A percentile compares a stretch with the other conserved stretches of the same genome.
These are phyloP conservation scores for Ceratina japonica DNA, from an alignment of 1,140 invertebrate species.

Conservation along the genomic window DNA sequence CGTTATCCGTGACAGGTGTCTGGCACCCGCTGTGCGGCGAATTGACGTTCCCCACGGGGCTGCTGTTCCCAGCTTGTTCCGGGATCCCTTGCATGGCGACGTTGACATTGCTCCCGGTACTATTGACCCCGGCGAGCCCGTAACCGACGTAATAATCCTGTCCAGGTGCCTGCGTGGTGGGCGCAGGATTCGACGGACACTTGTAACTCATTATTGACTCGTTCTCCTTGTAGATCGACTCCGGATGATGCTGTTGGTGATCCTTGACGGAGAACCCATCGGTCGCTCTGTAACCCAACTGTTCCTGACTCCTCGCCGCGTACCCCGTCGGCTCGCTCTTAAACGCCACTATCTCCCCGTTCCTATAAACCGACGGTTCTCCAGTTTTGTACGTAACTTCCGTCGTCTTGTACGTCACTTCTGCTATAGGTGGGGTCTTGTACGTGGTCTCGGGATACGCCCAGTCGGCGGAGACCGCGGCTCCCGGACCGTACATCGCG, in stretches of 20 bases:
- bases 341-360: slow-evolving; percentile 72
- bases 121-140: slow-evolving; percentile 64
- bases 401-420: slow-evolving; percentile 78
- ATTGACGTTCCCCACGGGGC: slow-evolving; percentile 64
- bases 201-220: slow-evolving; percentile 69
- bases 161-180: slow-evolving; percentile 46
- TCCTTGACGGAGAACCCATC: slow-evolving; percentile 67
- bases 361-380: slow-evolving; percentile 69
- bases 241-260: slow-evolving; percentile 66
- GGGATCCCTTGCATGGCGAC: slow-evolving; percentile 67
- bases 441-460: slow-evolving; percentile 68
- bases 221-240: slow-evolving; percentile 70
- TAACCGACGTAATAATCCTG: slow-evolving; percentile 77
- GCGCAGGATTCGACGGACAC: slow-evolving; percentile 42
- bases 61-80: slow-evolving; percentile 62
- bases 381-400: slow-evolving; percentile 78
- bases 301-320: slow-evolving; percentile 59
- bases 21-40: slow-evolving; percentile 69
- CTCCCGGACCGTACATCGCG: slow-evolving; percentile 69
- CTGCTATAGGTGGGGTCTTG: slow-evolving; percentile 73
- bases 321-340: slow-evolving; percentile 72
- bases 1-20: slow-evolving; percentile 70
- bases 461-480: slow-evolving; percentile 65
- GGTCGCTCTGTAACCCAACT: slow-evolving; percentile 60
- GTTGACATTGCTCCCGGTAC: slow-evolving; percentile 64